Evolutionary conservation across 2,113 vertebrate species (phyloP).

Genomic region (Charina bottae): DNA sequence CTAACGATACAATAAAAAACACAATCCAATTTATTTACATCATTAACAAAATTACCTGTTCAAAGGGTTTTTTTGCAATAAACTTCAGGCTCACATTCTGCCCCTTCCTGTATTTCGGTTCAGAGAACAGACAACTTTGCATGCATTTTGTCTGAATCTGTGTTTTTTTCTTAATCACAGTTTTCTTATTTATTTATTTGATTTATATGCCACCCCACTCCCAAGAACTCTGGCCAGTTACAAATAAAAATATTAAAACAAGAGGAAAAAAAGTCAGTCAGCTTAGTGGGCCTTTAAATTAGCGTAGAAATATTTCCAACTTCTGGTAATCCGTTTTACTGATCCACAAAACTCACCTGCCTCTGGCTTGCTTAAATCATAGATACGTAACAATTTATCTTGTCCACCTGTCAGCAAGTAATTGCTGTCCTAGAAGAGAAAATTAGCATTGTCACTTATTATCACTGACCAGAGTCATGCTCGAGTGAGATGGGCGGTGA

Average conservation of each 20-base stretch:
- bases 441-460: conserved; percentile 42
- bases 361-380: conserved; percentile 91
- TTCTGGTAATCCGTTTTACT: neutral
- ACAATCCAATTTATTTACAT: neutral
- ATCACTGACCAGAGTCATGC: conserved; percentile 6
- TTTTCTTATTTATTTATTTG: neutral
- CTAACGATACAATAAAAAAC: neutral
- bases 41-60: neutral
- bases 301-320: neutral
- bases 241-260: neutral
- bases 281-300: neutral
- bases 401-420: conserved; percentile 93
- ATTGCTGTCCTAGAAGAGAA: conserved; percentile 87
- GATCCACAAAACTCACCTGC: conserved; percentile 77
- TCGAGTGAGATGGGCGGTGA: neutral
- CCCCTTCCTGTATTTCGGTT: neutral
- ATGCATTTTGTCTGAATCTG: neutral
- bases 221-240: neutral
- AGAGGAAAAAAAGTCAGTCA: neutral
- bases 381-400: conserved; percentile 95
- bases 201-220: neutral
- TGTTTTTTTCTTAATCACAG: neutral
- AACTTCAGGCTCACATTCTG: neutral
- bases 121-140: neutral
- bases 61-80: neutral